Base-by-base conservation (phyloP, 1,140 invertebrate genomes). In the Lepidurus couesii region DNA sequence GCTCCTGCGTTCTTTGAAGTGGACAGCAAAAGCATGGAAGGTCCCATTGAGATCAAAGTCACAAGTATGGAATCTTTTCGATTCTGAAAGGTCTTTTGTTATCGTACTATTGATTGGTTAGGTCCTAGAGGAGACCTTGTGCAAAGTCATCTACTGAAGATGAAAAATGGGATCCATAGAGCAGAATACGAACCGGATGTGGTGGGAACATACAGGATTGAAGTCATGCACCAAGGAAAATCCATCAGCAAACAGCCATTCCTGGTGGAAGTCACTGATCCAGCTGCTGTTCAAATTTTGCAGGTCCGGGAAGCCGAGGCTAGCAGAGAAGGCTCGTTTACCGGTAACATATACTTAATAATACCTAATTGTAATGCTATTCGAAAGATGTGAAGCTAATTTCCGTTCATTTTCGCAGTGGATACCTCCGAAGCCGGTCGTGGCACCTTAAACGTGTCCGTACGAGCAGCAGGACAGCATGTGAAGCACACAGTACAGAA, bases 231-330 rank as follows among this genome's bases (percentile, higher is more conserved):
- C 75, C 85, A 87, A 44, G 86, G 87, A 10, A 86, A 87, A 73
- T 83, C 87, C 5, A 87, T 91, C 24, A 88, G 86, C 77, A 88
- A 89, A 11, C 89, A 90, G 81, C 89, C 89, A 4, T 88, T 88
- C 82, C 91, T 90, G 1, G 89, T 96, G 5, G 92, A 95, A 83
- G 94, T 93, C 0, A 93, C 95, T 79, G 95, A 98, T 86, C 93
- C 95, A 0, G 88, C 89, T 7, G 89, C 92, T 82, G 92, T 97
- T 16, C 90, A 91, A 77, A 89, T 95, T 75, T 87, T 90, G 53
- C 92, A 94, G 80, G 88, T 94, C 75, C 90, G 91, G 24, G 91
- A 95, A 82, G 92, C 93, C 2, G 44, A 78, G 21, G 80, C 78
- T 16, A 78, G 80, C 1, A 80, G 76, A 79, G 77, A 80, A 65